Percentiles rank a stretch among this genome's conserved stretches.
Evolutionary conservation across 2,797 vertebrate genomes (phyloP).

Genomic region (Chiroxiphia lanceolata): DNA sequence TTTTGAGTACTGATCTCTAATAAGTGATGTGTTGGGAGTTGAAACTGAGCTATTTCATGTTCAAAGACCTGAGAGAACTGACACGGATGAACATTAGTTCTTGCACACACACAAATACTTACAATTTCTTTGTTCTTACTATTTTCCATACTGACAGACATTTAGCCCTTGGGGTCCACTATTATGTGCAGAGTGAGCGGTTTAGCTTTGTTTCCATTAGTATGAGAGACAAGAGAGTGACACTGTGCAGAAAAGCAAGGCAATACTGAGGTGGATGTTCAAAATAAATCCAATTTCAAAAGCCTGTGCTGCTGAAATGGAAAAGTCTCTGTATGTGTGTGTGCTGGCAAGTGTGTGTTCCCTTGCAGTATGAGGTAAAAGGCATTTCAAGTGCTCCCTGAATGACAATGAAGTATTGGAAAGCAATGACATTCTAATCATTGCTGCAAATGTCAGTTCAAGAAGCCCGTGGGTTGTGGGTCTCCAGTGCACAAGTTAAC

Average conservation of each 20-base stretch:
- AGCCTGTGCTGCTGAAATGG: constrained; percentile 7
- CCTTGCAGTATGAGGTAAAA: constrained; percentile 57
- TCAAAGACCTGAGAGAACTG: constrained; percentile 58
- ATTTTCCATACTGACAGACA: constrained; percentile 62
- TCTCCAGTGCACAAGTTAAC: constrained; percentile 69
- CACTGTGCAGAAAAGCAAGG: constrained; percentile 40
- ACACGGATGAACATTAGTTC: constrained; percentile 29
- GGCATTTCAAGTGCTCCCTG: constrained; percentile 51
- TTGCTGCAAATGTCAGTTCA: constrained; percentile 78
- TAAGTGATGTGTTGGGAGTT: not conserved
- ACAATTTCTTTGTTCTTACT: constrained; percentile 66
- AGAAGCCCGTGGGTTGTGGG: constrained; percentile 68
- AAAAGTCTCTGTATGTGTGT: constrained; percentile 25
- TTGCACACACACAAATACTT: constrained; percentile 2
- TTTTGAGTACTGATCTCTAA: not conserved
- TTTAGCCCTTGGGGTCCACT: constrained; percentile 66
- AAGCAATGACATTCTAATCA: constrained; percentile 80
- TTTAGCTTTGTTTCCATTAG: constrained; percentile 70
- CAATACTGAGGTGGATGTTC: constrained; percentile 40
- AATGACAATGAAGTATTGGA: constrained; percentile 77
- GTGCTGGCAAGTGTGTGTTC: constrained; percentile 26
- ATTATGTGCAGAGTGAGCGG: constrained; percentile 53
- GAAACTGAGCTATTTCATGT: not conserved
- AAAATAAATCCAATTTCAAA: constrained; percentile 71
- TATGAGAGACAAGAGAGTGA: constrained; percentile 61